These are phyloP conservation scores for Pachydiplax longipennis DNA, from an alignment of 2,888 invertebrate genomes.

Conservation along the genomic window DNA sequence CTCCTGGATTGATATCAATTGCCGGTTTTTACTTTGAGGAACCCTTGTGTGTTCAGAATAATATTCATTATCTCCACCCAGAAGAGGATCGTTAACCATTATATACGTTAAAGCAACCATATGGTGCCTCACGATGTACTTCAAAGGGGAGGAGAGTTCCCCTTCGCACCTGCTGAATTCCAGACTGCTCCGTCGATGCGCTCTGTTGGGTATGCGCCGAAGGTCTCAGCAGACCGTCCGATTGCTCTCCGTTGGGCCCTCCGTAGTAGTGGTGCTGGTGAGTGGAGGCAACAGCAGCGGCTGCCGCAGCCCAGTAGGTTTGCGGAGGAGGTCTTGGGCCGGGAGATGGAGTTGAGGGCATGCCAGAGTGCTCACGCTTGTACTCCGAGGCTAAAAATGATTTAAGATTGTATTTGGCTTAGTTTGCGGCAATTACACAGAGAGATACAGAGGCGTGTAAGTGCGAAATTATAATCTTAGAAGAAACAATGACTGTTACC, in stretches of 20 bases:
- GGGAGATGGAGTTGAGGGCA: neutral
- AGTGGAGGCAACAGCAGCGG: constrained; percentile 47
- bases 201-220: neutral
- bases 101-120: too few relatives aligned
- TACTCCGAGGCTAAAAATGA: neutral
- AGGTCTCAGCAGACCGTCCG: neutral
- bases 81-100: too few relatives aligned
- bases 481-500: too few relatives aligned
- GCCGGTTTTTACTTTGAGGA: too few relatives aligned
- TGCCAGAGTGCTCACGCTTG: neutral
- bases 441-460: too few relatives aligned
- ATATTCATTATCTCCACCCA: too few relatives aligned
- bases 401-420: too few relatives aligned
- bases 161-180: neutral
- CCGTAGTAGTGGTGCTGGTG: constrained; percentile 28
- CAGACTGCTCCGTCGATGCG: neutral
- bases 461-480: too few relatives aligned
- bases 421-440: too few relatives aligned
- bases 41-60: too few relatives aligned
- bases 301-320: constrained; percentile 26
- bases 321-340: constrained; percentile 5
- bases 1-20: too few relatives aligned
- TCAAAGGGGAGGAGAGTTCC: neutral
- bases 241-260: neutral
- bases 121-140: too few relatives aligned